A percentile compares a stretch with the other conserved stretches of the same genome.
phyloP scores from a whole-genome alignment of 2,113 vertebrate genomes.

The Oxyruncus cristatus region DNA sequence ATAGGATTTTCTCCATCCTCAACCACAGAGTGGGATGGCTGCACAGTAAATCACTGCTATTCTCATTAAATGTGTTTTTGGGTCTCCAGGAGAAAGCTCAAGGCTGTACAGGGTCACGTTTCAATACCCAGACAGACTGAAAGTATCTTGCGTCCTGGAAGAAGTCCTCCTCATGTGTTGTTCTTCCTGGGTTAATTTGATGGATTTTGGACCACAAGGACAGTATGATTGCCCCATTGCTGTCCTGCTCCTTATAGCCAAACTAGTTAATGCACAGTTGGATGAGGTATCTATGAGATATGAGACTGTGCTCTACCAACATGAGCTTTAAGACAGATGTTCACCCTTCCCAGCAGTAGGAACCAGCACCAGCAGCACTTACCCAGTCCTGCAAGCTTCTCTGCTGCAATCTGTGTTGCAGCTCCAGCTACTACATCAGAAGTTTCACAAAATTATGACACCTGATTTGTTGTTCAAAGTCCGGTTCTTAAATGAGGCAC shows the following conservation, averaged over 20 bases:
- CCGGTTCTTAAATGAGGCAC: not conserved
- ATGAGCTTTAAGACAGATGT: not conserved
- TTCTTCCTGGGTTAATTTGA: not conserved
- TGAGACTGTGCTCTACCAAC: not conserved
- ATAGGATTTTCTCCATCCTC: not conserved
- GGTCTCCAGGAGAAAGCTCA: not conserved
- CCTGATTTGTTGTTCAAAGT: not conserved
- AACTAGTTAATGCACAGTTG: not conserved
- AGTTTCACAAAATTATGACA: not conserved
- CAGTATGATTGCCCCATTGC: not conserved
- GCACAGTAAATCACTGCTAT: not conserved
- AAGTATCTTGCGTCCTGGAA: not conserved
- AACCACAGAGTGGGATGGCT: not conserved
- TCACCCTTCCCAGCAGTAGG: not conserved
- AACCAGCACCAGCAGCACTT: not conserved
- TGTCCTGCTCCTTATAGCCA: not conserved
- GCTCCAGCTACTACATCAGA: not conserved
- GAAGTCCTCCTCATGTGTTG: fast-evolving
- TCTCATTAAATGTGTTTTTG: not conserved
- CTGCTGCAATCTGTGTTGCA: not conserved
- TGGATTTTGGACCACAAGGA: not conserved
- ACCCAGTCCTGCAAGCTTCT: not conserved
- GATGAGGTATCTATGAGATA: not conserved
- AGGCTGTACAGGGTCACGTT: not conserved
- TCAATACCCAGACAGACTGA: not conserved